Evolutionary conservation across 2,113 vertebrate genomes (phyloP), one percentile per base, ranked within the genome.

Genomic region (Glaucidium brasilianum): DNA sequence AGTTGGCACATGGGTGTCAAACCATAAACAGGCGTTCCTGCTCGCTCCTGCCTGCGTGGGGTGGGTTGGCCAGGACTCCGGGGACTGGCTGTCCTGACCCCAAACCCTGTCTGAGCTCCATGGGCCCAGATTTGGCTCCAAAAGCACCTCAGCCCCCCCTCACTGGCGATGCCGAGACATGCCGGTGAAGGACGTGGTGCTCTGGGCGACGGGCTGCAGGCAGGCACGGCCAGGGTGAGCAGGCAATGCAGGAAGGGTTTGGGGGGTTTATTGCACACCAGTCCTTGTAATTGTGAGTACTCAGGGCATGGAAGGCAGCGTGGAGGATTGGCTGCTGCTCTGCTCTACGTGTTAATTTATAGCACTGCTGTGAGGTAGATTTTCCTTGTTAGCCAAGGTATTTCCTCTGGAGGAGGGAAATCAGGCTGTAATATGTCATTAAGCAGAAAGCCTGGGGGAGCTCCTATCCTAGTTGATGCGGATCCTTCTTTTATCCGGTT

Each of bases 391-490:
- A 91, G 82, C 79, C 84, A 56, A 94, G 91, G 88, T 93, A 56
- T 95, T 96, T 95, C 84, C 93, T 68, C 93, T 45, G 69, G 88
- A 88, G 91, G 66, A 85, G 93, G 75, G 79, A 77, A 93, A 91
- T 93, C 91, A 41, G 93, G 87, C 95, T 88, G 74, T 88, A 88
- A 91, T 91, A 34, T 78, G 63, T 91, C 75, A 55, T 93, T 91
- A 91, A 85, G 79, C 75, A 82, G 93, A 74, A 96, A 56, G 93
- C 93, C 91, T 91, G 45, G 62, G 91, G 87, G 93, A 96, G 27
- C 93, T 69, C 60, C 87, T 68, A 53, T 95, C 71, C 66, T 85
- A 20, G 43, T 55, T 91, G 93, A 78, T 91, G 75, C 7, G 29
- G 77, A 91, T 88, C 75, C 84, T 39, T 69, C 88, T 91, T 69